A percentile compares a stretch with the other conserved stretches of the same genome.
Evolutionary conservation across 1,140 invertebrate genomes (phyloP).

Genomic region (Campoletis sonorensis): DNA sequence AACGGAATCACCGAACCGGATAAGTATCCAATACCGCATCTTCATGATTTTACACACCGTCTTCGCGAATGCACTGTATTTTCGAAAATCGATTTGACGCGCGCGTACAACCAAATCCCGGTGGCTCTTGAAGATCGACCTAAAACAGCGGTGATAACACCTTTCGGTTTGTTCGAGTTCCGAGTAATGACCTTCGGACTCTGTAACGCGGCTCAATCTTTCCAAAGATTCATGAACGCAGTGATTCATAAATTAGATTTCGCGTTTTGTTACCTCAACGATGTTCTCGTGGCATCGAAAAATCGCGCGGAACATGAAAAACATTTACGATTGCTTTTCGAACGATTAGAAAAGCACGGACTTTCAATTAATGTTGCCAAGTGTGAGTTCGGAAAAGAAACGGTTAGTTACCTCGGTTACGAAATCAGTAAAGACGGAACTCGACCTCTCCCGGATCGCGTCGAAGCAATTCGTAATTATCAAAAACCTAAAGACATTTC

Average conservation of each 20-base stretch:
- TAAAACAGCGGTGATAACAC: not conserved
- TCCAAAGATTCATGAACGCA: slow-evolving; percentile 71
- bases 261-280: slow-evolving; percentile 52
- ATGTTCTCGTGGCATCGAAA: slow-evolving; percentile 51
- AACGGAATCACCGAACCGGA: slow-evolving; percentile 5
- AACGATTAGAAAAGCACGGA: slow-evolving; percentile 47
- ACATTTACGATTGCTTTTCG: slow-evolving; percentile 50
- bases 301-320: slow-evolving; percentile 51
- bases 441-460: slow-evolving; percentile 38
- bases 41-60: slow-evolving; percentile 10
- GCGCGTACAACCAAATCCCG: slow-evolving; percentile 14
- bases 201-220: slow-evolving; percentile 56
- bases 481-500: slow-evolving; percentile 17
- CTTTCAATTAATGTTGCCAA: slow-evolving; percentile 56
- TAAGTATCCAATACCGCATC: slow-evolving; percentile 19
- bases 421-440: slow-evolving; percentile 27
- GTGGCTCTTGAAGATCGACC: slow-evolving; percentile 11
- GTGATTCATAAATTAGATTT: slow-evolving; percentile 56
- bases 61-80: not conserved
- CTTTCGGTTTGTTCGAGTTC: slow-evolving; percentile 23
- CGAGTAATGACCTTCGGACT: slow-evolving; percentile 61
- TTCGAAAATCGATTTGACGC: slow-evolving; percentile 1
- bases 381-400: slow-evolving; percentile 47
- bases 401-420: slow-evolving; percentile 54
- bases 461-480: slow-evolving; percentile 40